Conservation (phyloP, 2,113 vertebrate genomes). For the Brienomyrus longianalis region DNA sequence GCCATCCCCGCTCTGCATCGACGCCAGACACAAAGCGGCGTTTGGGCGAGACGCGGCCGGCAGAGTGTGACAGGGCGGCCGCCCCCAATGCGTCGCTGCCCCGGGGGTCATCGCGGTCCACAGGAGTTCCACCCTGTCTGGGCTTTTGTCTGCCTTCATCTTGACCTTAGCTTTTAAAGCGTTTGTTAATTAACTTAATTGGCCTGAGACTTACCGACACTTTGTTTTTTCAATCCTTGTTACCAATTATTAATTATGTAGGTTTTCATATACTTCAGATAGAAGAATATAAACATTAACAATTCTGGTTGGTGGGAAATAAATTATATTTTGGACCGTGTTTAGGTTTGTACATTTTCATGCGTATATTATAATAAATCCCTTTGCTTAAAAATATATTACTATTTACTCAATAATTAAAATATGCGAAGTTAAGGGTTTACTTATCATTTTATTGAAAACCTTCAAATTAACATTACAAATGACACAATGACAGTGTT, state of each 20-base stretch:
- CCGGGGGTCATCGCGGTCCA: background rate
- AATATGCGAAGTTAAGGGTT: background rate
- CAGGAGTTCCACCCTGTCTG: background rate
- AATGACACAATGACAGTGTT: background rate
- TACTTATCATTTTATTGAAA: background rate
- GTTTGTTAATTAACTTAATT: background rate
- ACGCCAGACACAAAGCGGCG: slow-evolving; percentile 5
- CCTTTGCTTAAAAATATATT: background rate
- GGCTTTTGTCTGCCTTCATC: background rate
- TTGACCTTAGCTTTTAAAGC: background rate
- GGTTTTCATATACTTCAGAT: background rate
- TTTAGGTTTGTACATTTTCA: background rate
- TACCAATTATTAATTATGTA: background rate
- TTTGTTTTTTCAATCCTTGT: background rate
- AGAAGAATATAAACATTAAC: background rate
- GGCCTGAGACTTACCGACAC: background rate
- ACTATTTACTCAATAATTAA: background rate
- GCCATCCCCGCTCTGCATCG: background rate
- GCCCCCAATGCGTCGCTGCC: background rate
- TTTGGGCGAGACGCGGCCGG: background rate
- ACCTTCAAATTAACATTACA: background rate
- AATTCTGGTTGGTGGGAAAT: background rate
- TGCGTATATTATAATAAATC: background rate
- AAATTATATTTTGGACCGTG: background rate
- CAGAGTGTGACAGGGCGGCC: background rate